These are phyloP conservation scores for Drosophila guanche DNA, from an alignment of 1,140 invertebrate genomes.

Conservation along the genomic window DNA sequence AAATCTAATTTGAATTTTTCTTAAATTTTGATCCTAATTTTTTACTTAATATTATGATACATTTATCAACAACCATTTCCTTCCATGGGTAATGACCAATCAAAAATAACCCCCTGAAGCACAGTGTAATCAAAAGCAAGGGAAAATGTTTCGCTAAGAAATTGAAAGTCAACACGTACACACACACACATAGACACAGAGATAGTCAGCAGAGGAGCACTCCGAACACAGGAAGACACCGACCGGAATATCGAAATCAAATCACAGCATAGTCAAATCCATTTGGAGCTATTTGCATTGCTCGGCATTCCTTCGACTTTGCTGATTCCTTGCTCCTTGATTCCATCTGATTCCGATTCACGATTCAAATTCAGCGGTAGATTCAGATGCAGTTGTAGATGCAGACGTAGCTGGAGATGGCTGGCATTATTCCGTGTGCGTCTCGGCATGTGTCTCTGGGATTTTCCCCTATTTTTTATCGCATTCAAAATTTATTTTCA, in stretches of 20 bases:
- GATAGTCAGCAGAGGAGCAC: too few species aligned
- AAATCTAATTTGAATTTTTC: not conserved
- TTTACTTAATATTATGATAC: too few species aligned
- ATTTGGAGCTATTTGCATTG: conserved; percentile 79
- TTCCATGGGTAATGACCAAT: too few species aligned
- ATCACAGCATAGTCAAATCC: conserved; percentile 76
- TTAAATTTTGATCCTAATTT: too few species aligned
- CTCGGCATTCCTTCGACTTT: conserved; percentile 58
- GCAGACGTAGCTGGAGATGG: conserved; percentile 18
- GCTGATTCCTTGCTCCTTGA: conserved; percentile 44
- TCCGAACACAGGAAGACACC: not conserved
- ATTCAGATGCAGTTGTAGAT: conserved; percentile 6
- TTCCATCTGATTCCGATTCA: conserved; percentile 41
- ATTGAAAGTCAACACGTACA: conserved; percentile 72
- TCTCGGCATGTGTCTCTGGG: conserved; percentile 71
- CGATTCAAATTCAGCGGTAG: conserved; percentile 7
- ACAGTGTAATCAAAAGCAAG: conserved; percentile 5
- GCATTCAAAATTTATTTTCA: conserved; percentile 75
- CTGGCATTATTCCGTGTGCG: conserved; percentile 25
- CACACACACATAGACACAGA: not conserved
- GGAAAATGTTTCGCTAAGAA: conserved; percentile 49
- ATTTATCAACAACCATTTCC: too few species aligned
- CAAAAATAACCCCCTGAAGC: not conserved
- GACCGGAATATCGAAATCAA: conserved; percentile 69
- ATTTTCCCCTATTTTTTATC: conserved; percentile 31